Conservation (phyloP, 2,888 invertebrate species). For the Erebia ligea region DNA sequence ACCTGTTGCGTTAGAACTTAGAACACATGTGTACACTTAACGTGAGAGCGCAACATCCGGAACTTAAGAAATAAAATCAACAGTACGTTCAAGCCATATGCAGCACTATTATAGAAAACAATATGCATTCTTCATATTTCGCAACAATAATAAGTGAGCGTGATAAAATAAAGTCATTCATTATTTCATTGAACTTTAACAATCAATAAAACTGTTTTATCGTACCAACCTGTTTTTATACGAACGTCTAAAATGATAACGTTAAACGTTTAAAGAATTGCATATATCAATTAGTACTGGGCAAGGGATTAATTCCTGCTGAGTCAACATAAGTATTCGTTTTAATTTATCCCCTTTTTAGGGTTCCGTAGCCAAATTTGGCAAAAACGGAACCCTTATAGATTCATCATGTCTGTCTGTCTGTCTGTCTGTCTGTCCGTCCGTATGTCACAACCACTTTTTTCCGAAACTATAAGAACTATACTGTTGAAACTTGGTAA, state of each 20-base stretch:
- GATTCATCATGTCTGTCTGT: no score
- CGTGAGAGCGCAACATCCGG: slow-evolving; percentile 18
- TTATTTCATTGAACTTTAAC: slow-evolving; percentile 8
- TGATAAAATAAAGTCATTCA: slow-evolving; percentile 10
- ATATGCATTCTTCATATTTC: slow-evolving; percentile 1
- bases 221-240: neutral
- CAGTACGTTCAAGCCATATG: neutral
- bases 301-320: neutral
- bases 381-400: no score
- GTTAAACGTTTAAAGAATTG: slow-evolving; percentile 10
- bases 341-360: neutral
- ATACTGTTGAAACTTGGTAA: no score
- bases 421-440: no score
- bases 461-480: no score
- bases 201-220: slow-evolving; percentile 10
- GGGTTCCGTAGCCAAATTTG: no score
- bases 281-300: slow-evolving; percentile 3
- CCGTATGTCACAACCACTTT: no score
- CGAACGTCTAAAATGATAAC: slow-evolving; percentile 9
- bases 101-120: slow-evolving; percentile 2
- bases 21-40: slow-evolving; percentile 9
- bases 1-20: slow-evolving; percentile 9
- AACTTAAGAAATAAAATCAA: slow-evolving; percentile 18
- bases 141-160: neutral
- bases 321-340: neutral